Percentiles rank a stretch among this genome's conserved stretches.
Conservation (phyloP, 2,113 vertebrate species). For the Anguilla rostrata region DNA sequence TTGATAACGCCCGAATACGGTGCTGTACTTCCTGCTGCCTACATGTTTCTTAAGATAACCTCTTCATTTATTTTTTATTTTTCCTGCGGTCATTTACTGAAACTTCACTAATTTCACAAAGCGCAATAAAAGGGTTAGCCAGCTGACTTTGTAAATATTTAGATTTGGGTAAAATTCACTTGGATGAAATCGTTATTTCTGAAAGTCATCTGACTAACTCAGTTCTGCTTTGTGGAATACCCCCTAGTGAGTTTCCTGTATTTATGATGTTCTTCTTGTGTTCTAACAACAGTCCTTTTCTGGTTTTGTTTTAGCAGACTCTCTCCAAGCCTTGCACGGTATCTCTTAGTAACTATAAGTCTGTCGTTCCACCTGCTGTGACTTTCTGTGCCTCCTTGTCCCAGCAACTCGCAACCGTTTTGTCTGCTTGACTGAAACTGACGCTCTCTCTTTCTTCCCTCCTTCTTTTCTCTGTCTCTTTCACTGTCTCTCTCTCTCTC, state of each 20-base stretch:
- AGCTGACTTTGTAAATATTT: background rate
- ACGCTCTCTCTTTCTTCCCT: slow-evolving; percentile 73
- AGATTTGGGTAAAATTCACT: background rate
- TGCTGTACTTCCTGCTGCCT: too few relatives aligned
- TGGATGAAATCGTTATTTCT: background rate
- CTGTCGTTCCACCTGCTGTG: slow-evolving; percentile 27
- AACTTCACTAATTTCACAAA: slow-evolving; percentile 8
- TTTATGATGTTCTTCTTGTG: background rate
- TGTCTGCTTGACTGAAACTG: slow-evolving; percentile 65
- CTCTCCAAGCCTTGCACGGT: slow-evolving; percentile 70
- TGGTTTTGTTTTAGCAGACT: slow-evolving; percentile 69
- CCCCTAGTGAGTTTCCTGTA: background rate
- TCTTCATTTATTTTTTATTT: background rate
- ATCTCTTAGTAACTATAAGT: slow-evolving; percentile 57
- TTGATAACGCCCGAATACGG: too few relatives aligned
- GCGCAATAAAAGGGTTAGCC: too few relatives aligned
- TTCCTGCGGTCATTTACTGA: background rate
- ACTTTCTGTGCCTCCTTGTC: slow-evolving; percentile 43
- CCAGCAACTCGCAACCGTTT: slow-evolving; percentile 37
- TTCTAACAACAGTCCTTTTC: slow-evolving; percentile 55
- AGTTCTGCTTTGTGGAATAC: background rate
- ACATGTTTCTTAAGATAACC: background rate
- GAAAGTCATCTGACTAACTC: background rate
- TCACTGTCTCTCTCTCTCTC: slow-evolving; percentile 49
- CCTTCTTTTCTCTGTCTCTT: slow-evolving; percentile 55